Evolutionary conservation across 2,888 invertebrate species (phyloP).

Genomic region (Drosophila meridiana): DNA sequence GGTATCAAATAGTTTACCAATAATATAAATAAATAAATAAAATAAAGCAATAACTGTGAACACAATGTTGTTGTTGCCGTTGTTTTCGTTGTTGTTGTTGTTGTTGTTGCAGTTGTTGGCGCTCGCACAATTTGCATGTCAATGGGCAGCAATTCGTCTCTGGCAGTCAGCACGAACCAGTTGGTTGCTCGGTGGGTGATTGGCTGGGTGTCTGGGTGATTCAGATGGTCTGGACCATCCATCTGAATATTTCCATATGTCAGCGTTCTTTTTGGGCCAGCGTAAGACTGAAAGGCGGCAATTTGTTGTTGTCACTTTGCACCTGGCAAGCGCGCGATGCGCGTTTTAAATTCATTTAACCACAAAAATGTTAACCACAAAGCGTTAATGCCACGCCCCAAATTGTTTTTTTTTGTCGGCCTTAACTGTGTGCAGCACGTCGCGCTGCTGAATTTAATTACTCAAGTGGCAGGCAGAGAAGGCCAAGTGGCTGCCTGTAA

Average conservation of each 20-base stretch:
- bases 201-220: not conserved
- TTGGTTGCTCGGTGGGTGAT: slow-evolving; percentile 11
- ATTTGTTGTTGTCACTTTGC: slow-evolving; percentile 80
- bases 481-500: slow-evolving; percentile 36
- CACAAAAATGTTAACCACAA: slow-evolving; percentile 81
- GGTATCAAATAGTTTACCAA: slow-evolving; percentile 25
- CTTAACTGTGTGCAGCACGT: slow-evolving; percentile 5
- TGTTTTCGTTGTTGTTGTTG: not conserved
- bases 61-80: slow-evolving; percentile 5
- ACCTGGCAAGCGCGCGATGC: slow-evolving; percentile 65
- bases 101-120: slow-evolving; percentile 44
- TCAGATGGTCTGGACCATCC: slow-evolving; percentile 43
- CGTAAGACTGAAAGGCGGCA: slow-evolving; percentile 56
- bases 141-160: slow-evolving; percentile 70
- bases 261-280: slow-evolving; percentile 57
- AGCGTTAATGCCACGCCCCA: slow-evolving; percentile 79
- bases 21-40: not conserved
- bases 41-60: not conserved
- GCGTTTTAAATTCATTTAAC: slow-evolving; percentile 79
- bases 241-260: slow-evolving; percentile 76
- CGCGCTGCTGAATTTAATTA: slow-evolving; percentile 74
- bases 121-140: slow-evolving; percentile 73
- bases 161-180: slow-evolving; percentile 34
- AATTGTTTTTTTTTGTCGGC: not conserved
- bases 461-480: slow-evolving; percentile 69